phyloP scores from a whole-genome alignment of 2,797 vertebrate genomes.

The Oryzias dopingdopingensis region DNA sequence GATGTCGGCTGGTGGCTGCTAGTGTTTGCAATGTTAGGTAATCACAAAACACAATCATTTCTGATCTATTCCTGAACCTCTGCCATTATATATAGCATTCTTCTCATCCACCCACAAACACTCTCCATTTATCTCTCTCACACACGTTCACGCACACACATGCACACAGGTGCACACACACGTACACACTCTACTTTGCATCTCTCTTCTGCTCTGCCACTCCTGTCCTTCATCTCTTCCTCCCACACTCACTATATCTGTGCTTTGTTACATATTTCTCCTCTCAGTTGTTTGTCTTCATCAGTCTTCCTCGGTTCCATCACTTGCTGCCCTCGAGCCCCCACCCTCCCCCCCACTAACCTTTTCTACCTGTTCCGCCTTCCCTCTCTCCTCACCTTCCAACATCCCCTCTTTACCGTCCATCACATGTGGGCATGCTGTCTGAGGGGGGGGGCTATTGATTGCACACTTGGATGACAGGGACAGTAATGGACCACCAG shows the following conservation, averaged over 20 bases:
- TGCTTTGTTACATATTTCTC: constrained; percentile 55
- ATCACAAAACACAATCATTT: constrained; percentile 77
- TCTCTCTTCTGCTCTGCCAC: constrained; percentile 63
- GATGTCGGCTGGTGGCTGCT: constrained; percentile 62
- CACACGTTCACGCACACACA: constrained; percentile 25
- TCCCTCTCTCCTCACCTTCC: constrained; percentile 7
- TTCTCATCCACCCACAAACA: constrained; percentile 75
- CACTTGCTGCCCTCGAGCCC: constrained; percentile 47
- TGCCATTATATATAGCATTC: constrained; percentile 79
- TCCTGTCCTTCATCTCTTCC: constrained; percentile 69
- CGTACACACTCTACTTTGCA: constrained; percentile 44
- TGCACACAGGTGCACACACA: constrained; percentile 17
- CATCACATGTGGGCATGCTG: constrained; percentile 65
- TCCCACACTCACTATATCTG: constrained; percentile 68
- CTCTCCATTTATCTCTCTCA: constrained; percentile 58
- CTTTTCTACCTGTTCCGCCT: constrained; percentile 26
- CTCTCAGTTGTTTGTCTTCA: constrained; percentile 60
- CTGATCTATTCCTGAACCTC: constrained; percentile 78
- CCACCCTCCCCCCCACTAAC: constrained; percentile 38
- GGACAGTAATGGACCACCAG: constrained; percentile 61
- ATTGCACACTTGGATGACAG: constrained; percentile 74
- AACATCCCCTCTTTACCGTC: constrained; percentile 48
- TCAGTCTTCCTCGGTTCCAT: constrained; percentile 34
- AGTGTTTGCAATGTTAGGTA: constrained; percentile 72
- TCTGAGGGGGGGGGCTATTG: constrained; percentile 68